phyloP scores from a whole-genome alignment of 1,140 invertebrate genomes.

The Rhynchophorus ferrugineus region DNA sequence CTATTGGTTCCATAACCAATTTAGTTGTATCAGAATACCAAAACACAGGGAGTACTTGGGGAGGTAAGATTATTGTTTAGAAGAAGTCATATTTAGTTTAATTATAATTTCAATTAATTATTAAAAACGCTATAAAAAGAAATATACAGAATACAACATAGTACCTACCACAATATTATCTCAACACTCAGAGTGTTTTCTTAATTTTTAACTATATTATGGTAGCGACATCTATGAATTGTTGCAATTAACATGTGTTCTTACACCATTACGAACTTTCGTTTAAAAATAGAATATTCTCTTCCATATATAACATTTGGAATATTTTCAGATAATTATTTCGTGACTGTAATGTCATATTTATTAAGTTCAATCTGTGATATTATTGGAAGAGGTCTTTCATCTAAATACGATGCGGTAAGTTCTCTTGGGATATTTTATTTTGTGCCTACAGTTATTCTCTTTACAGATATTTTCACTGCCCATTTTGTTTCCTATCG shows the following conservation, averaged over 20 bases:
- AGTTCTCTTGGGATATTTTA: conserved; percentile 1
- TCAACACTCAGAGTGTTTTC: too few species aligned
- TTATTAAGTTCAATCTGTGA: conserved; percentile 7
- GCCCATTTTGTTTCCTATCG: neutral
- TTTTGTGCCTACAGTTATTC: neutral
- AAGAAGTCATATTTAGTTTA: too few species aligned
- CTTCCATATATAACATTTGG: too few species aligned
- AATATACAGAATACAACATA: too few species aligned
- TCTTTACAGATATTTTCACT: neutral
- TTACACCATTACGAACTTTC: too few species aligned
- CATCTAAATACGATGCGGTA: neutral
- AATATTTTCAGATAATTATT: conserved; percentile 15
- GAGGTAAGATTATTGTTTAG: too few species aligned
- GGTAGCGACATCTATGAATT: too few species aligned
- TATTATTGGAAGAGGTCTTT: conserved; percentile 7
- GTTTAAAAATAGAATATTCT: too few species aligned
- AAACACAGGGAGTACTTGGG: neutral
- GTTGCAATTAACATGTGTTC: too few species aligned
- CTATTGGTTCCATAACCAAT: conserved; percentile 3
- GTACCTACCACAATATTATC: too few species aligned
- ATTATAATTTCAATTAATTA: neutral
- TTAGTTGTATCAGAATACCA: conserved; percentile 7
- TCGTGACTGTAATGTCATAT: conserved; percentile 12
- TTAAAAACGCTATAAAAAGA: too few species aligned
- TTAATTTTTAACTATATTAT: too few species aligned